Conservation (phyloP, 2,888 invertebrate genomes). For the Drosophila vallismaia region DNA sequence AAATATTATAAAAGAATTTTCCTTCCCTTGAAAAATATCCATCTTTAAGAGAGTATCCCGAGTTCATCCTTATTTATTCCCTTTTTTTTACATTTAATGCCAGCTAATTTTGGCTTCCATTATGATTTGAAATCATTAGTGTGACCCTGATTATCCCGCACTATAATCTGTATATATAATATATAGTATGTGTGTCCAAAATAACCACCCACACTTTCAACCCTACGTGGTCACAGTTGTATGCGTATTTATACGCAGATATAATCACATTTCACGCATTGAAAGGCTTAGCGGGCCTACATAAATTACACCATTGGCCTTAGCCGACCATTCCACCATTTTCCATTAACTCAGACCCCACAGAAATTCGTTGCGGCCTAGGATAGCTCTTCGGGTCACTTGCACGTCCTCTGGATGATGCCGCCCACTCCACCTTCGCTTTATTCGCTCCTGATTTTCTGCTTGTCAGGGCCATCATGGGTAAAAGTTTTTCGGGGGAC, state of each 20-base stretch:
- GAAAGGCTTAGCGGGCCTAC: conserved; percentile 67
- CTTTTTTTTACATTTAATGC: neutral
- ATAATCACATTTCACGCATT: conserved; percentile 74
- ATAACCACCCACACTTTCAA: conserved; percentile 3
- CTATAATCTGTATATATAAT: conserved; percentile 1
- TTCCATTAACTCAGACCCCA: neutral
- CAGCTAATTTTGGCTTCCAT: neutral
- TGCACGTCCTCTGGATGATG: conserved; percentile 54
- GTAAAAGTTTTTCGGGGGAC: conserved; percentile 32
- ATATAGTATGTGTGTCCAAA: conserved; percentile 23
- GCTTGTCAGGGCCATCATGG: conserved; percentile 18
- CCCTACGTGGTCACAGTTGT: conserved; percentile 24
- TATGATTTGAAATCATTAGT: neutral
- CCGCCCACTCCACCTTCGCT: neutral
- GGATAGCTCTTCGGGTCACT: conserved; percentile 58
- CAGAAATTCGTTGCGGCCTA: conserved; percentile 9
- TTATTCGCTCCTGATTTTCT: conserved; percentile 20
- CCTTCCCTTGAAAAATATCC: neutral
- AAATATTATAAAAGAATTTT: neutral
- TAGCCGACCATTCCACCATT: conserved; percentile 10
- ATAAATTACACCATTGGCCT: conserved; percentile 70
- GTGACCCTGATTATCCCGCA: conserved; percentile 7
- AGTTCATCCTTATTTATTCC: neutral
- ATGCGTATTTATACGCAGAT: conserved; percentile 47
- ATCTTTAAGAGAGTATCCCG: too few relatives aligned